Conservation (phyloP, 2,888 invertebrate species). For the Xanthostigma xanthostigma region DNA sequence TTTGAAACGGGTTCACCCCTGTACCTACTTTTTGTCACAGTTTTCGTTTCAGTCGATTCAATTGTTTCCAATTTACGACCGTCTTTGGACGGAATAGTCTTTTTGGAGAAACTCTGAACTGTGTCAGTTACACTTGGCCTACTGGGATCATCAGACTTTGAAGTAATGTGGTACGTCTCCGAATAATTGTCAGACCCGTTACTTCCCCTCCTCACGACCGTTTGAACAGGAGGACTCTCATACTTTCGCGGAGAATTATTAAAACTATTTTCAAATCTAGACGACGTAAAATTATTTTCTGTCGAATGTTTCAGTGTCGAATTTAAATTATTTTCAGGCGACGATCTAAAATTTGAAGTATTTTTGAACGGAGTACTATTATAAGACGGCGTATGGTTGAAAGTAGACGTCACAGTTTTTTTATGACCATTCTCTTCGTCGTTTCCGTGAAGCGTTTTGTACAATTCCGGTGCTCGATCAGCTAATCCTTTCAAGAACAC, state of each 20-base stretch:
- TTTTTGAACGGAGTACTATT: constrained; percentile 22
- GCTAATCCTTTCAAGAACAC: constrained; percentile 52
- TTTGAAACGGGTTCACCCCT: constrained; percentile 32
- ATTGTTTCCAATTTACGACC: constrained; percentile 51
- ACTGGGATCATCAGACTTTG: constrained; percentile 48
- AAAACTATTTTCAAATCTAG: background rate
- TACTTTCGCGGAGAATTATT: background rate
- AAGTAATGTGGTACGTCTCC: constrained; percentile 54
- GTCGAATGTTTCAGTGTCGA: too few relatives aligned
- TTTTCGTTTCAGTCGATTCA: constrained; percentile 54
- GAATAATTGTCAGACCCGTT: constrained; percentile 55
- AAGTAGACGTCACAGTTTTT: constrained; percentile 8
- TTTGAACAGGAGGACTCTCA: constrained; percentile 4
- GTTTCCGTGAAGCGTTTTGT: constrained; percentile 48
- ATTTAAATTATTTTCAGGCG: background rate
- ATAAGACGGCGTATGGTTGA: constrained; percentile 22
- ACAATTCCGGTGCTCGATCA: constrained; percentile 56
- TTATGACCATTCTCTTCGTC: constrained; percentile 33
- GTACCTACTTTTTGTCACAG: constrained; percentile 48
- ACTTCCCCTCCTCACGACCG: constrained; percentile 43
- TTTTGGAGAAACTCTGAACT: constrained; percentile 52
- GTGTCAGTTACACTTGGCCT: constrained; percentile 56
- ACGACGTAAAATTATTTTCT: background rate
- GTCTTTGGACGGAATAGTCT: constrained; percentile 46
- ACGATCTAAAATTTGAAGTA: constrained; percentile 13